Base-by-base conservation (phyloP, 1,140 invertebrate genomes). In the Papilio glaucus region DNA sequence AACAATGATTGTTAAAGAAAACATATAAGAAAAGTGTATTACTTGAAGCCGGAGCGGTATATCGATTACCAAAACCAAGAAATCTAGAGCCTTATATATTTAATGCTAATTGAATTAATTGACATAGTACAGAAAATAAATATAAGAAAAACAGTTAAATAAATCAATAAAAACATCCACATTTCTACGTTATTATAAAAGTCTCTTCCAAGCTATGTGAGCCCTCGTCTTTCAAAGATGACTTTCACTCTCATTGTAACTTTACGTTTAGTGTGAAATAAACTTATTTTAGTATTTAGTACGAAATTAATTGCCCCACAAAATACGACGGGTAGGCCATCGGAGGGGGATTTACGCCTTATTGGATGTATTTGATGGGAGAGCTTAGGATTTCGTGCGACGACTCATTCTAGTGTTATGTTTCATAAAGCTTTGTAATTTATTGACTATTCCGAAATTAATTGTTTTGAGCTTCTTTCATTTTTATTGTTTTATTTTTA, bases 251-350 rank as follows among this genome's bases (percentile, higher is more conserved):
- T 69, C 72, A 69, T 69, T 72, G 39, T 71, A 72, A 53, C 74
- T 86, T 85, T 80, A 86, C 81, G 79, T 80, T 83, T 77, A 78
- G 72, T 77, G 77, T 85, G 78, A 80, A 82, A 84, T 84, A 86
- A 85, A 88, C 79, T 81, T 85, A 89, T 86, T 89, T 87, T 80
- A 86, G 87, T 89, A 89, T 87, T 89, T 89, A 87, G 85, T 87
- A 83, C 72, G 57, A 76, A 80, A 85, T 89, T 89, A 87, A 89
- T 89, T 87, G 85, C 81, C 80, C 81, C 85, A 85, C 84, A 86
- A 84, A 86, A 84, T n/a, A n/a, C 80, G 81, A 81, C 69, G 76
- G 61, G 38, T 45, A 70, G 67, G 70, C 18, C 24, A 57, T 33
- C 29, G 72, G 57, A 71, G 73, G 71, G 53, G 76, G 79, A 79